Percentiles rank a stretch among this genome's conserved stretches.
Evolutionary conservation across 2,888 invertebrate genomes (phyloP).

Genomic region (Metallyticus violacea): DNA sequence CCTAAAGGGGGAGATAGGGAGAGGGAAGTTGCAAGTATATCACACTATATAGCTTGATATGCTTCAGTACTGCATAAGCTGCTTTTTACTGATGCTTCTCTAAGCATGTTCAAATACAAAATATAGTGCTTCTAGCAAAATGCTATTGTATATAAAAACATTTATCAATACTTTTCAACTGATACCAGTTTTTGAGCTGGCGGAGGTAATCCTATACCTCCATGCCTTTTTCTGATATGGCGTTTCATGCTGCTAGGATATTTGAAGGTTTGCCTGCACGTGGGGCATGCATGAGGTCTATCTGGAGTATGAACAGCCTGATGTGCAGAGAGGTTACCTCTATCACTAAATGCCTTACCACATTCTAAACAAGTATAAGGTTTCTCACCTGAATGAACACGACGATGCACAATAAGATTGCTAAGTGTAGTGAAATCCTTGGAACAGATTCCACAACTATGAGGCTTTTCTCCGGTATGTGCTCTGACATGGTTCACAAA

Average conservation of each 20-base stretch:
- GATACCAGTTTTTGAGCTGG: background rate
- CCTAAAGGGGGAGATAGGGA: too few species aligned
- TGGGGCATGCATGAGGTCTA: slow-evolving; percentile 7
- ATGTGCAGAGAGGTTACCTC: slow-evolving; percentile 12
- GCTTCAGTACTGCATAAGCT: too few species aligned
- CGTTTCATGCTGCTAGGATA: slow-evolving; percentile 13
- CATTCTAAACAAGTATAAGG: background rate
- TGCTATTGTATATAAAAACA: too few species aligned
- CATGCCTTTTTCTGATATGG: slow-evolving; percentile 8
- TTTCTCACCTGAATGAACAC: slow-evolving; percentile 8
- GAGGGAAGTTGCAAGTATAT: too few species aligned
- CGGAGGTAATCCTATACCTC: background rate
- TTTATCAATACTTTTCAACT: background rate
- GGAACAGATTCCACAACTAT: slow-evolving; percentile 3
- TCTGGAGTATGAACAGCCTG: background rate
- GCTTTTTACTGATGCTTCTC: too few species aligned
- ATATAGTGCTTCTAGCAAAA: too few species aligned
- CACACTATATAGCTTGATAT: too few species aligned
- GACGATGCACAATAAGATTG: background rate
- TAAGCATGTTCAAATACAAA: too few species aligned
- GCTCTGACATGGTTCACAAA: background rate
- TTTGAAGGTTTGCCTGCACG: slow-evolving; percentile 1
- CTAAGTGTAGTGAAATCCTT: slow-evolving; percentile 3
- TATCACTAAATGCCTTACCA: background rate
- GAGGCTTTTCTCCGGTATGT: background rate